Percentiles rank a stretch among this genome's conserved stretches.
Conservation (phyloP, 2,888 invertebrate species). For the Tethea ocularis region DNA sequence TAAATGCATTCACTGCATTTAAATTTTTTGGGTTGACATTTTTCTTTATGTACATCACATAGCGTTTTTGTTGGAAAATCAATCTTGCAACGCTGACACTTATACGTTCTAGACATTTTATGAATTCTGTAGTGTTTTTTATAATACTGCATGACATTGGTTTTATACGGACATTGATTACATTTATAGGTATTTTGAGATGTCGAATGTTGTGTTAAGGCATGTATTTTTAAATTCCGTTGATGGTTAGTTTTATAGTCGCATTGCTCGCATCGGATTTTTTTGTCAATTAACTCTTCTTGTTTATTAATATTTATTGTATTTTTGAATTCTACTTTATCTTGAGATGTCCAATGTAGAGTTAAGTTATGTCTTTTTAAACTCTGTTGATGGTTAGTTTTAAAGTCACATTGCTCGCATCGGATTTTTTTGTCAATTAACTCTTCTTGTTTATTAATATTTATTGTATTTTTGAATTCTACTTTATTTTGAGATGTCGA, state of each 20-base stretch:
- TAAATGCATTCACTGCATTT: slow-evolving; percentile 1
- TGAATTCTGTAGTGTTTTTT: neutral
- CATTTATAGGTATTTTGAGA: neutral
- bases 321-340: neutral
- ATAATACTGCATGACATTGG: neutral
- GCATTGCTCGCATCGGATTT: too few relatives aligned
- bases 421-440: too few relatives aligned
- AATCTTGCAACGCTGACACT: neutral
- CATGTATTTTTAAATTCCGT: neutral
- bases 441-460: too few relatives aligned
- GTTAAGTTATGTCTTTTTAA: neutral
- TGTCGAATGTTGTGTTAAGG: neutral
- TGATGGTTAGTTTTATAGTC: neutral
- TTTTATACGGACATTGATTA: neutral
- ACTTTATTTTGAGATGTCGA: neutral
- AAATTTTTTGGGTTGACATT: neutral
- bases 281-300: too few relatives aligned
- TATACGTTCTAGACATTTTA: neutral
- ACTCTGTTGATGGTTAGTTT: neutral
- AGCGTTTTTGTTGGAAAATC: neutral
- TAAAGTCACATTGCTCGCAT: slow-evolving; percentile 5
- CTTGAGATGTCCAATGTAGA: neutral
- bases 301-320: too few relatives aligned
- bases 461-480: too few relatives aligned
- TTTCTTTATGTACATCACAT: neutral